Evolutionary conservation across 2,888 invertebrate species (phyloP), one percentile per base, ranked within the genome.

Genomic region (Marronus borbonicus): DNA sequence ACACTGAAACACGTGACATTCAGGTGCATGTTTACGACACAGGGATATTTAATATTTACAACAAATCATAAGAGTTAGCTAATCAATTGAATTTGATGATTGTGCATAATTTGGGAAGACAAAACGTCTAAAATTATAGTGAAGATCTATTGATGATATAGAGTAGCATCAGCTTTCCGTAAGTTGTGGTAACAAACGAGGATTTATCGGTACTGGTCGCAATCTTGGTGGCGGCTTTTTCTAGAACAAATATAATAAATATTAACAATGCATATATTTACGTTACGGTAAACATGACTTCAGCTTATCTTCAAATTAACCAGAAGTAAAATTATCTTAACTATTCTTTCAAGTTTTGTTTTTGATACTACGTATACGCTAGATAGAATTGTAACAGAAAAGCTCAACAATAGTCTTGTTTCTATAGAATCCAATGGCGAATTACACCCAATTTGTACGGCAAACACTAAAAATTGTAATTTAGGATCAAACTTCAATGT

Each of bases 161-260:
- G 74, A 80, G 74, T 79, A 84, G 81, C 85, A 91, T 91, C 91
- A 91, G 90, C 91, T 91, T 86, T 91, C 91, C 81, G 89, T 88
- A 84, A 89, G 88, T 88, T 92, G 90, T 83, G 90, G 89, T 87
- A 94, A 90, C 86, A 95, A 90, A 89, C 94, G 93, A 85, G 94
- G 94, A 83, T 95, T 94, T 82, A 96, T 92, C 76, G 95, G 94
- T 84, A 96, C 92, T 74, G 95, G 93, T 83, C 93, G 92, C 79
- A 94, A 93, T 80, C 96, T 91, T 10, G 95, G 92, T 76, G 94
- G 93, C 84, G 95, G 92, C 86, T 96, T 96, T 90, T 96, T 96
- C 92, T 95, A 90, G 0, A 92, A 92, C 75, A 76, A 77, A 44
- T 12, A 44, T 8, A 44, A 8, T 12, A 44, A 44, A 44, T 12